Evolutionary conservation across 2,888 invertebrate genomes (phyloP).

Genomic region (Andrena chrysosceles): DNA sequence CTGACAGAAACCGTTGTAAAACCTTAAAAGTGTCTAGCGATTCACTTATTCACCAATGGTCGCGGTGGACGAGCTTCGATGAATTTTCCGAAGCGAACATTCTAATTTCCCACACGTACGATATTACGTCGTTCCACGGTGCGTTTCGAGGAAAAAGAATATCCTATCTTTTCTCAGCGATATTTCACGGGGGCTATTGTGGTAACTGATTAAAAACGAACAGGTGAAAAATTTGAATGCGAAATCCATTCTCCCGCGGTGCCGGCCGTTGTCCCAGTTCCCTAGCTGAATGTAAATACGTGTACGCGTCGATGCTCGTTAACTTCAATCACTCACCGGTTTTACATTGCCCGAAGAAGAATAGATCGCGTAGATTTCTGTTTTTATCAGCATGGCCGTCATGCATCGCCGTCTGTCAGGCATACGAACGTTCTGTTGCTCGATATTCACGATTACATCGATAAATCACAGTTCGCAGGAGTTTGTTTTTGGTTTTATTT

Average conservation of each 20-base stretch:
- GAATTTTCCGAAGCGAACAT: background rate
- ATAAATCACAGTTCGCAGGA: background rate
- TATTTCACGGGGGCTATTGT: background rate
- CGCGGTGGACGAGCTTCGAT: background rate
- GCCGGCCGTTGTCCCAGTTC: slow-evolving; percentile 33
- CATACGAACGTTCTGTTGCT: background rate
- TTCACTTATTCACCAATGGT: background rate
- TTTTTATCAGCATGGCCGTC: background rate
- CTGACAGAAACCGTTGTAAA: too few relatives aligned
- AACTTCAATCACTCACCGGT: slow-evolving; percentile 36
- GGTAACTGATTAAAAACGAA: slow-evolving; percentile 48
- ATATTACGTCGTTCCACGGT: background rate
- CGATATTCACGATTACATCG: slow-evolving; percentile 2
- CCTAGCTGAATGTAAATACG: slow-evolving; percentile 5
- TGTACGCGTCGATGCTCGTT: slow-evolving; percentile 37
- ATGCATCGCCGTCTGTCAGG: background rate
- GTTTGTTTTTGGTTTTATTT: too few relatives aligned
- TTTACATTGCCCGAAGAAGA: slow-evolving; percentile 24
- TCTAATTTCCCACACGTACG: background rate
- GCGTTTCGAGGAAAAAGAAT: background rate
- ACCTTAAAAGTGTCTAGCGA: too few relatives aligned
- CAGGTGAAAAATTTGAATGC: slow-evolving; percentile 42
- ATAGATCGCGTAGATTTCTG: slow-evolving; percentile 16
- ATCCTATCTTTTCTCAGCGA: background rate
- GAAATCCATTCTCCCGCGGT: slow-evolving; percentile 36